Evolutionary conservation across 1,140 invertebrate genomes (phyloP), one percentile per base, ranked within the genome.

Genomic region (Helicoverpa armigera): DNA sequence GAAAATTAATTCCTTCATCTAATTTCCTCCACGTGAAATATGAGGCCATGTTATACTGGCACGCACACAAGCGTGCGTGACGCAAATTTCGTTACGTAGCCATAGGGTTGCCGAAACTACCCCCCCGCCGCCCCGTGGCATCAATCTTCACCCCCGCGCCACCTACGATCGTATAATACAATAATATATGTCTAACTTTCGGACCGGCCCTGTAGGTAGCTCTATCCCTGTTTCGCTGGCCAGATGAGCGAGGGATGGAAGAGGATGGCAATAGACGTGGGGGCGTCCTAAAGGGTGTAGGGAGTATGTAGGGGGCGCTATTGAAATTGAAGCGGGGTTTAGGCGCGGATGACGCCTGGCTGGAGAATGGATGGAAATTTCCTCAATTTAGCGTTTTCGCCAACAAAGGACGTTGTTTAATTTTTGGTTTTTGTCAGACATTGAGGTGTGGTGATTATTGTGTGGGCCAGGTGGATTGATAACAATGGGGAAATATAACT

Each of bases 341-440:
- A 94, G 93, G 92, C 93, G 92, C 91, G 93, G 93, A 94, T 94
- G 93, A 94, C 92, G 93, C 90, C 92, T 91, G 93, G 91, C 87
- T 93, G 91, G 91, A 94, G 93, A 94, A 94, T 94, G 92, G 93
- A 94, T 94, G 93, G 92, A 94, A 94, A 94, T 94, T 94, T 94
- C 92, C 93, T 94, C 92, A 94, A 94, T 94, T 94, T 94, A 93
- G 89, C 93, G 90, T 94, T 94, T 93, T 93, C 91, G 88, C 92
- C 92, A 92, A 94, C 93, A 94, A 94, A 94, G 92, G 90, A 91
- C 90, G 86, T 90, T 94, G 93, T 94, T 94, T 94, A 94, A 94
- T 94, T 94, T 94, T 94, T 94, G 90, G 92, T 93, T 93, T 92
- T 91, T 91, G 91, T 89, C 85, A 87, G 86, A 87, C 86, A 83